Evolutionary conservation across 2,797 vertebrate species (phyloP).

Genomic region (Telmatherina bonti): DNA sequence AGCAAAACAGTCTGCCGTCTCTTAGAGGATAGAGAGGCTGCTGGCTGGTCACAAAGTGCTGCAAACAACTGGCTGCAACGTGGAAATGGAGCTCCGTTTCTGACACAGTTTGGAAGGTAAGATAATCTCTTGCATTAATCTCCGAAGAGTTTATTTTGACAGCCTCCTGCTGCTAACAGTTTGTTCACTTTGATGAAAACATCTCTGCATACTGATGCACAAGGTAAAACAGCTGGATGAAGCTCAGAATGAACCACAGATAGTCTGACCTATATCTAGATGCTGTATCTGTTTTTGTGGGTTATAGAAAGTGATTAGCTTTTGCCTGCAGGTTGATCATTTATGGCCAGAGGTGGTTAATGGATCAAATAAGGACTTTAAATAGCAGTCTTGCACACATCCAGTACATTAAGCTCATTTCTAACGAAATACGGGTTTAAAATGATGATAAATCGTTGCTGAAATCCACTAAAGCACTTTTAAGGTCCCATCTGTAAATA

Average conservation of each 20-base stretch:
- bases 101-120: slow-evolving; percentile 68
- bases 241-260: too few species aligned
- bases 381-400: not conserved
- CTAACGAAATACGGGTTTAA: not conserved
- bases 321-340: slow-evolving; percentile 18
- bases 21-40: slow-evolving; percentile 51
- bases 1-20: slow-evolving; percentile 57
- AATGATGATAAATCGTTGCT: not conserved
- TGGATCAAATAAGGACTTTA: not conserved
- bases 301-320: not conserved
- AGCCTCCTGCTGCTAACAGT: slow-evolving; percentile 6
- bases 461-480: not conserved
- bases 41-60: slow-evolving; percentile 22
- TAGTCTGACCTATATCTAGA: not conserved
- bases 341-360: slow-evolving; percentile 18
- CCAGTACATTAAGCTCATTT: too few species aligned
- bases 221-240: too few species aligned
- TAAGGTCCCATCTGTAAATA: not conserved
- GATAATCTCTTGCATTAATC: slow-evolving; percentile 32
- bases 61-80: slow-evolving; percentile 13
- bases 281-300: not conserved
- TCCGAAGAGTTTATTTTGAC: slow-evolving; percentile 14
- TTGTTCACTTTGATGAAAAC: slow-evolving; percentile 9
- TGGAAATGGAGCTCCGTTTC: slow-evolving; percentile 46
- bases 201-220: slow-evolving; percentile 24